Conservation (phyloP, 2,888 invertebrate genomes). For the Dryadula phaetusa region DNA sequence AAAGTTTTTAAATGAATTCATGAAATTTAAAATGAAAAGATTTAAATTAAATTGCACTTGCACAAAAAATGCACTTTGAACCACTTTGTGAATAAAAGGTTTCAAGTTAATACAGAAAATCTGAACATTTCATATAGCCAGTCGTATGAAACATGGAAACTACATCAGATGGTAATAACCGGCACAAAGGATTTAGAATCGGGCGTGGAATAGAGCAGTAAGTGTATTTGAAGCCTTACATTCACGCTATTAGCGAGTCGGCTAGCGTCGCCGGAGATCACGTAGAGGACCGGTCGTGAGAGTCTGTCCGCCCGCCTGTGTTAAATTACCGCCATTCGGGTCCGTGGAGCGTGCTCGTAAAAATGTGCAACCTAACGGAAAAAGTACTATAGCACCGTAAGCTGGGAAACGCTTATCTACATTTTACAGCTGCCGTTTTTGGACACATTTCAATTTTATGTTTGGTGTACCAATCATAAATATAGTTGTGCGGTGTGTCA, state of each 20-base stretch:
- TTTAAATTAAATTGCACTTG: too few species aligned
- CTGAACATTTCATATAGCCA: not conserved
- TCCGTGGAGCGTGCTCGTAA: conserved; percentile 56
- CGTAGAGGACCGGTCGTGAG: conserved; percentile 71
- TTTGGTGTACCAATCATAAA: conserved; percentile 30
- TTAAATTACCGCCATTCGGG: conserved; percentile 53
- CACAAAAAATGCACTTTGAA: not conserved
- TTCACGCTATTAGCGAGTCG: conserved; percentile 63
- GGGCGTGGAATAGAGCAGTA: conserved; percentile 38
- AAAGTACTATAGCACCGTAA: conserved; percentile 53
- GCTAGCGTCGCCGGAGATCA: conserved; percentile 71
- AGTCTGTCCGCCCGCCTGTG: conserved; percentile 53
- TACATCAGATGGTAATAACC: conserved; percentile 32
- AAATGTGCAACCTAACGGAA: conserved; percentile 77
- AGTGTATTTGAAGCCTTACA: conserved; percentile 45
- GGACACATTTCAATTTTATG: conserved; percentile 41
- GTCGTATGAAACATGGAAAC: conserved; percentile 30
- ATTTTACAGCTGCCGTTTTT: conserved; percentile 41
- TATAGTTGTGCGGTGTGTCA: conserved; percentile 9
- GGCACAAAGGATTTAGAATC: conserved; percentile 10
- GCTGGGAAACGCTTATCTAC: conserved; percentile 42
- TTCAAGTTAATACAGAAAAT: not conserved
- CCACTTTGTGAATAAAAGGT: not conserved
- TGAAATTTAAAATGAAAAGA: too few species aligned
- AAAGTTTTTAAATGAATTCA: not conserved